Percentiles rank a stretch among this genome's conserved stretches.
Conservation (phyloP, 2,113 vertebrate genomes). For the Sapayoa aenigma region DNA sequence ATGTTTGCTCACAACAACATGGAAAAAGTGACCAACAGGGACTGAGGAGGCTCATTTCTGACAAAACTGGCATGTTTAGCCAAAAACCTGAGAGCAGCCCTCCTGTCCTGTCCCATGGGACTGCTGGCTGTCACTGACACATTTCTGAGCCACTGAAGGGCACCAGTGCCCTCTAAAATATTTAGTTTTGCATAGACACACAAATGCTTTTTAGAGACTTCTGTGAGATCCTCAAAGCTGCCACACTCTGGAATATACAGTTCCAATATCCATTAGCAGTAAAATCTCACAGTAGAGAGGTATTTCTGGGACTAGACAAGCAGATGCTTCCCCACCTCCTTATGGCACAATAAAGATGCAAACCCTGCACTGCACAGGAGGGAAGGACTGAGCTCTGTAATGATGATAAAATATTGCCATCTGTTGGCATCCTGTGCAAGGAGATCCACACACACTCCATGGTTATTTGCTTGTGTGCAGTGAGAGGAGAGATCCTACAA, state of each 20-base stretch:
- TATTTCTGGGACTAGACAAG: neutral
- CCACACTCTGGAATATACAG: neutral
- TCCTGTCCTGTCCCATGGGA: neutral
- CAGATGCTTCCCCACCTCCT: neutral
- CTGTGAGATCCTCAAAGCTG: neutral
- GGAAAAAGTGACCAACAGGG: conserved; percentile 11
- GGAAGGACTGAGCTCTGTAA: neutral
- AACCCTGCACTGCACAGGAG: neutral
- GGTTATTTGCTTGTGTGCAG: neutral
- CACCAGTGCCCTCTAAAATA: neutral
- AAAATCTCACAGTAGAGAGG: neutral
- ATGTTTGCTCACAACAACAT: neutral
- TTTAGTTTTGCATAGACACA: neutral
- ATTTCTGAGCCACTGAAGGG: neutral
- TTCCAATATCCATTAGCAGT: neutral
- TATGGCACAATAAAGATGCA: neutral
- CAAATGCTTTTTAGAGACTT: neutral
- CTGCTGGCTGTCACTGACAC: neutral
- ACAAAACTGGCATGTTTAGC: neutral
- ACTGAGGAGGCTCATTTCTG: neutral
- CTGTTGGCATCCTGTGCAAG: conserved; percentile 72
- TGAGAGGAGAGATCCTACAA: neutral
- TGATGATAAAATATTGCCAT: conserved; percentile 77
- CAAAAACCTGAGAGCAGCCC: neutral
- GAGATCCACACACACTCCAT: neutral